A percentile compares a stretch with the other conserved stretches of the same genome.
Evolutionary conservation across 2,797 vertebrate genomes (phyloP).

Genomic region (Karalla daura): DNA sequence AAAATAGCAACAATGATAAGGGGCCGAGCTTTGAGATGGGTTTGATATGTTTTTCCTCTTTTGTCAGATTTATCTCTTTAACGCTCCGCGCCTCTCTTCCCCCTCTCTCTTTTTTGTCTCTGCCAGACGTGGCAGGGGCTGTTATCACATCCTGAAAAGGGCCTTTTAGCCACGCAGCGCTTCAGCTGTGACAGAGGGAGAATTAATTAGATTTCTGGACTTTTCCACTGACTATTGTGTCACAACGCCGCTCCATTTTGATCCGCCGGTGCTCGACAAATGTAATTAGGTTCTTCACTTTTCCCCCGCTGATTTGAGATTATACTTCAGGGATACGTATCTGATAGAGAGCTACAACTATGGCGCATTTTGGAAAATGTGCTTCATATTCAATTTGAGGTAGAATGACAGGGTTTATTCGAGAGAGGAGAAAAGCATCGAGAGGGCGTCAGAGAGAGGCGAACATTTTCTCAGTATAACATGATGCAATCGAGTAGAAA

Average conservation of each 20-base stretch:
- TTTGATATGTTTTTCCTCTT: conserved; percentile 67
- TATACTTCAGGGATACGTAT: conserved; percentile 71
- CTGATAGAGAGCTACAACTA: conserved; percentile 68
- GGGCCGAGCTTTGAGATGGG: conserved; percentile 70
- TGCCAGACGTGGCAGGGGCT: conserved; percentile 67
- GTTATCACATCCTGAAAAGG: conserved; percentile 75
- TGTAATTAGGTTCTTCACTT: conserved; percentile 77
- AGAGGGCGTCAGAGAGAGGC: conserved; percentile 36
- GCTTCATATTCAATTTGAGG: conserved; percentile 64
- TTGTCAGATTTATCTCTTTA: conserved; percentile 79
- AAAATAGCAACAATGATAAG: conserved; percentile 81
- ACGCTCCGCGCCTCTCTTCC: conserved; percentile 57
- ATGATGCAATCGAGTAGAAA: conserved; percentile 37
- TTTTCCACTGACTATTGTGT: conserved; percentile 79
- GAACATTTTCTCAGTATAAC: conserved; percentile 5
- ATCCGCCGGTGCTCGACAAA: conserved; percentile 77
- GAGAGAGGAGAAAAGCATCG: conserved; percentile 41
- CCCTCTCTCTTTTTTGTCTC: conserved; percentile 69
- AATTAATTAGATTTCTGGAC: conserved; percentile 85
- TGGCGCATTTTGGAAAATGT: conserved; percentile 58
- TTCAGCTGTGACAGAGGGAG: conserved; percentile 75
- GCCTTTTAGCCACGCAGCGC: conserved; percentile 70
- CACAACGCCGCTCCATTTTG: conserved; percentile 76
- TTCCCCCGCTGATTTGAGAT: conserved; percentile 71
- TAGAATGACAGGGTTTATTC: conserved; percentile 48